Conservation (phyloP, 2,888 invertebrate species). For the Peribatodes rhomboidaria region DNA sequence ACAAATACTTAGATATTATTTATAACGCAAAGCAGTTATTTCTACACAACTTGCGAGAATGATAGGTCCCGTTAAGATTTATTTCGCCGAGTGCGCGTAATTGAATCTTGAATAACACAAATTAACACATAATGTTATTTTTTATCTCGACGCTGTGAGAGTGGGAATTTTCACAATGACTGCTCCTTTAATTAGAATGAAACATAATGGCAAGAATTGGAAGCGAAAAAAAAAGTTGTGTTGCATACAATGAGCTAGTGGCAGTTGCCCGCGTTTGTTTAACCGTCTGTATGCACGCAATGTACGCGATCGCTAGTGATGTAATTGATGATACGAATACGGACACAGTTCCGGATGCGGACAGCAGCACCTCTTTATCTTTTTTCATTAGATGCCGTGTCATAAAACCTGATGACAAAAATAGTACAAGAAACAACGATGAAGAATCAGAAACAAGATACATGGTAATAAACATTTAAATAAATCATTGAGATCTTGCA, state of each 20-base stretch:
- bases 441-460: background rate
- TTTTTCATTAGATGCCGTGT: background rate
- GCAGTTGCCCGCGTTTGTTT: conserved; percentile 55
- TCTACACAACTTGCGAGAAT: conserved; percentile 35
- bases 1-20: conserved; percentile 22
- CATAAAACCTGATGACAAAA: background rate
- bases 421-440: background rate
- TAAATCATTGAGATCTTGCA: conserved; percentile 1
- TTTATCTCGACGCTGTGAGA: conserved; percentile 64
- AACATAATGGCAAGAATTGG: conserved; percentile 64
- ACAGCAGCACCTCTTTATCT: background rate
- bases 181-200: conserved; percentile 70
- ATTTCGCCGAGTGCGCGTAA: conserved; percentile 48
- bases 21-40: conserved; percentile 16
- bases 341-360: background rate
- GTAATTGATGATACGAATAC: background rate
- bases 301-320: conserved; percentile 20
- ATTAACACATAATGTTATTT: conserved; percentile 70
- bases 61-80: conserved; percentile 43
- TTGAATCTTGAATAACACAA: conserved; percentile 65
- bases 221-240: conserved; percentile 63
- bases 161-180: conserved; percentile 71
- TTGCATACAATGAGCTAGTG: conserved; percentile 63
- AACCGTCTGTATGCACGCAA: conserved; percentile 59
- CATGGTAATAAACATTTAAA: background rate